Evolutionary conservation across 2,113 vertebrate species (phyloP), one percentile per base, ranked within the genome.

Genomic region (Xenopus borealis): DNA sequence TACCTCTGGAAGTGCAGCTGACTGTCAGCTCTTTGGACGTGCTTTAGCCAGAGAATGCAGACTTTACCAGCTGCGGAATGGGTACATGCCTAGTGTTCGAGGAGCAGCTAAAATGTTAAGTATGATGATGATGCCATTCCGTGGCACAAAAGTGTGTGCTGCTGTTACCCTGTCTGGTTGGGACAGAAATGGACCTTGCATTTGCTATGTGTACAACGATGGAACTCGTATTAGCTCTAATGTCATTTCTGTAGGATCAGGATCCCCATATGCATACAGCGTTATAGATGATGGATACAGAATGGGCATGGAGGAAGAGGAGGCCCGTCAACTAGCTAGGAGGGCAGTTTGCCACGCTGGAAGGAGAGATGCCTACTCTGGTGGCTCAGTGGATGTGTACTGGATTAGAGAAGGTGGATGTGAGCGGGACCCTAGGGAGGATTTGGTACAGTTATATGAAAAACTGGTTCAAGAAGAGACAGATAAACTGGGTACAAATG

Each of bases 151-250:
- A 0, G 81, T 94, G 46, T 94, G 94, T 58, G 92, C 94, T 84
- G 94, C 93, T 46, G 86, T 90, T 0, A 92, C 90, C 2, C 80
- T 94, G 23, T 94, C 92, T 50, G 94, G 93, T 27, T 95, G 94
- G 94, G 94, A 96, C 63, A 84, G 62, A 0, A 62, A 70, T 70
- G 94, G 92, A 4, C 93, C 93, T 11, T 82, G 82, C 17, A 81
- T 95, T 66, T 90, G 90, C 76, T 94, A 94, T 2, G 92, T 95
- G 71, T 93, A 92, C 84, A 95, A 93, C 0, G 91, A 95, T 0
- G 94, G 94, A 30, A 88, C 92, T 1, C 79, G 79, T 10, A 82
- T 95, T 64, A 85, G 87, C 16, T 40, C 89, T 16, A 73, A 92
- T 2, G 10, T 94, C 1, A 90, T 96, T 10, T 93, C 94, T 0